A percentile compares a stretch with the other conserved stretches of the same genome.
Conservation (phyloP, 2,888 invertebrate species). For the Ormyrus thymus region DNA sequence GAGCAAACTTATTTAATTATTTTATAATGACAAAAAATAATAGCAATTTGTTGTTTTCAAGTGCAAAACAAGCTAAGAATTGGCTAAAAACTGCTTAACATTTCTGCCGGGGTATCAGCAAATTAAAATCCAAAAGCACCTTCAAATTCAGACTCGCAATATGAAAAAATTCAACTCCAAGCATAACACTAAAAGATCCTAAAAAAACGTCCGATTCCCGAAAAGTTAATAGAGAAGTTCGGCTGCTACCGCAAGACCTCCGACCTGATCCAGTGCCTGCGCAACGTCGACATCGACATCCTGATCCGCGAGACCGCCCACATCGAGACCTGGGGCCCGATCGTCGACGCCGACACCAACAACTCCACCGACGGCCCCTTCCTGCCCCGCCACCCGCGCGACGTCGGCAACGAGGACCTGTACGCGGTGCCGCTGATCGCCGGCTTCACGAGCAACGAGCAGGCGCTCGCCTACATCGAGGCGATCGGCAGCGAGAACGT, state of each 20-base stretch:
- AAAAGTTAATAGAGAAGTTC: conserved; percentile 75
- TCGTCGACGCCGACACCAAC: conserved; percentile 84
- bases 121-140: too few species aligned
- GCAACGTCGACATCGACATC: conserved; percentile 78
- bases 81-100: too few species aligned
- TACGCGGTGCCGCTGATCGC: conserved; percentile 83
- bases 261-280: conserved; percentile 82
- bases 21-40: too few species aligned
- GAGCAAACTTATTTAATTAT: too few species aligned
- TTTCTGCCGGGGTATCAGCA: too few species aligned
- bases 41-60: too few species aligned
- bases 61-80: too few species aligned
- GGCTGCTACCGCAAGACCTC: conserved; percentile 82
- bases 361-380: conserved; percentile 80
- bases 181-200: too few species aligned
- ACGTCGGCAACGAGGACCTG: conserved; percentile 79
- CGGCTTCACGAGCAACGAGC: conserved; percentile 90
- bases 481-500: conserved; percentile 78
- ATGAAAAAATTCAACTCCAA: too few species aligned
- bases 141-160: too few species aligned
- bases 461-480: conserved; percentile 79
- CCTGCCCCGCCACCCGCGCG: conserved; percentile 81
- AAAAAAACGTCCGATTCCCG: too few species aligned
- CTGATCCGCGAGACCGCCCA: conserved; percentile 78
- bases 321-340: conserved; percentile 85